phyloP scores from a whole-genome alignment of 2,797 vertebrate species.

The Sternotherus odoratus region DNA sequence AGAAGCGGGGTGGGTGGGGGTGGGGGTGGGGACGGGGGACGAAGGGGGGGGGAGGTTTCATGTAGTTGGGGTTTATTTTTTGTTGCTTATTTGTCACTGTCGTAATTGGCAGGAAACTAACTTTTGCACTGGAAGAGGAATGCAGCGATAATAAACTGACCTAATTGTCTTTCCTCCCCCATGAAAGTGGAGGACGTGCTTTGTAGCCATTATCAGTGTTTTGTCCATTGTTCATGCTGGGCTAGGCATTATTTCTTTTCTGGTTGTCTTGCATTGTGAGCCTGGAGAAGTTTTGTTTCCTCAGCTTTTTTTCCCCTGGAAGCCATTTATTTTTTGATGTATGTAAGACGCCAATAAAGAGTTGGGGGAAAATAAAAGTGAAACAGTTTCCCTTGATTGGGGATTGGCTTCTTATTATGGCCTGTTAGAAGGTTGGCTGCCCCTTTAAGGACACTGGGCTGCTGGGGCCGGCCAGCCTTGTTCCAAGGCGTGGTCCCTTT shows the following conservation, averaged over 20 bases:
- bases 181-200: neutral
- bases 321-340: neutral
- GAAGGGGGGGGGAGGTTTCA: neutral
- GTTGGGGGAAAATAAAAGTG: neutral
- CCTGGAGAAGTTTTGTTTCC: neutral
- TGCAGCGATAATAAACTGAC: accelerated
- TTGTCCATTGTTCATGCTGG: neutral
- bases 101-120: neutral
- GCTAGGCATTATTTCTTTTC: neutral
- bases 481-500: neutral
- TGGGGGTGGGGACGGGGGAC: no score
- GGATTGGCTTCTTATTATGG: neutral
- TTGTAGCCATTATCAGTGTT: neutral
- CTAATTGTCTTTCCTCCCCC: neutral
- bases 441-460: neutral
- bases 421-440: neutral
- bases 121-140: neutral
- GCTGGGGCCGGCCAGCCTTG: neutral
- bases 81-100: accelerated
- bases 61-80: neutral
- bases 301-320: neutral
- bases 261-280: neutral
- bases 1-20: no score
- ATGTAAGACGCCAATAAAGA: neutral
- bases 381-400: neutral